phyloP scores from a whole-genome alignment of 2,888 invertebrate species.

The Hipparchia semele region DNA sequence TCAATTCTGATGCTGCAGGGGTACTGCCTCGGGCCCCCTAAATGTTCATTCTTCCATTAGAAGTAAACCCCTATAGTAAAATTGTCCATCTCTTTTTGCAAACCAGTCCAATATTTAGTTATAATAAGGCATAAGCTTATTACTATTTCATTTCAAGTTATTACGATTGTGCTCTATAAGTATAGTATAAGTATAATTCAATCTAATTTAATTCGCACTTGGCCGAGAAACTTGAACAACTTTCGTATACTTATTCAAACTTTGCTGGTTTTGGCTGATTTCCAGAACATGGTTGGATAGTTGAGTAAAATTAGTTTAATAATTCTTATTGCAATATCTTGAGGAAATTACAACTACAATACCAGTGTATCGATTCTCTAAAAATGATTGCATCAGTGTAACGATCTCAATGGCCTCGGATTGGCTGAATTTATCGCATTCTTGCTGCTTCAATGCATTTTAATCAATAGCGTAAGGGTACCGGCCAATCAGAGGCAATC shows the following conservation, averaged over 20 bases:
- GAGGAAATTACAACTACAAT: neutral
- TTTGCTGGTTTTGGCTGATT: constrained; percentile 31
- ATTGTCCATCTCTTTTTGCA: neutral
- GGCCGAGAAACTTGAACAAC: constrained; percentile 27
- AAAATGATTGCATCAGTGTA: no score
- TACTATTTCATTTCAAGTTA: neutral
- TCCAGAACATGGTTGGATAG: constrained; percentile 30
- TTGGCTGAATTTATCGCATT: no score
- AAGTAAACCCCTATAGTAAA: neutral
- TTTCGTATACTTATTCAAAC: constrained; percentile 28
- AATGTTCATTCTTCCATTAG: neutral
- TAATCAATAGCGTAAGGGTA: no score
- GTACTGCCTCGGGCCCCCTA: no score
- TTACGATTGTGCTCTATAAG: constrained; percentile 10
- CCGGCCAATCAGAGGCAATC: no score
- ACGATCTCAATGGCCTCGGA: no score
- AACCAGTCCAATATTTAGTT: neutral
- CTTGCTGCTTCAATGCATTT: no score
- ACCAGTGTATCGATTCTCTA: no score
- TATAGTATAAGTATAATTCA: constrained; percentile 11
- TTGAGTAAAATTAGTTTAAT: constrained; percentile 24
- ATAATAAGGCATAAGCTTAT: neutral
- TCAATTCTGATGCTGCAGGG: no score
- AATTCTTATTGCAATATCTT: constrained; percentile 15
- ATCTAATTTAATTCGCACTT: constrained; percentile 26